These are phyloP conservation scores for Microcebus murinus DNA, from an alignment of 2,113 vertebrate species.

Conservation along the genomic window DNA sequence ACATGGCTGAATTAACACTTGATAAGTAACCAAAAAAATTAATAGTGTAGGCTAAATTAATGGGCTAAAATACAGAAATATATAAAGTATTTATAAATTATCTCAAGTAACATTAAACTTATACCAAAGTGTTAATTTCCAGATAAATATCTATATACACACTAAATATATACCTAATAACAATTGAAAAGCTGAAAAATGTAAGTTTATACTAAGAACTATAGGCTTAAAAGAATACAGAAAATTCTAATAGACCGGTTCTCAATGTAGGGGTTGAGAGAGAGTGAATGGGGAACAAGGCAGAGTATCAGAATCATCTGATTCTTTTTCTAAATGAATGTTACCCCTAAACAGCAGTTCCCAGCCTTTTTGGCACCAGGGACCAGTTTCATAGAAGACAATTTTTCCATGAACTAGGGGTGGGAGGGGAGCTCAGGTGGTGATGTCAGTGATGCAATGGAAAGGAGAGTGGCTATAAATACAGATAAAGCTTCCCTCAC, in stretches of 20 bases:
- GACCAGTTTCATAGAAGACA: too few relatives aligned
- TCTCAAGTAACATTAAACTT: not conserved
- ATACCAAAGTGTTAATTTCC: slow-evolving; percentile 19
- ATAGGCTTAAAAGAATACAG: not conserved
- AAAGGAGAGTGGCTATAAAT: too few relatives aligned
- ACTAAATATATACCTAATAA: not conserved
- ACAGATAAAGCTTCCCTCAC: too few relatives aligned
- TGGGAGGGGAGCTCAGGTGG: too few relatives aligned
- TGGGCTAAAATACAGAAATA: not conserved
- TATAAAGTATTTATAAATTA: not conserved
- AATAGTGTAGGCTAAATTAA: not conserved
- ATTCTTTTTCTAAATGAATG: not conserved
- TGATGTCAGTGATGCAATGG: too few relatives aligned
- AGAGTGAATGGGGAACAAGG: not conserved
- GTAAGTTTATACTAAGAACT: not conserved
- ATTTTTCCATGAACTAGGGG: too few relatives aligned
- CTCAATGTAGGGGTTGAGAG: not conserved
- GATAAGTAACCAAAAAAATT: not conserved
- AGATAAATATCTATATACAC: slow-evolving; percentile 26
- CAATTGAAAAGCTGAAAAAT: slow-evolving; percentile 22
- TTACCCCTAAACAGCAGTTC: too few relatives aligned
- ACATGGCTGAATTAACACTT: not conserved
- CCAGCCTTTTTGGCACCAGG: too few relatives aligned
- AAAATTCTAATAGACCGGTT: not conserved
- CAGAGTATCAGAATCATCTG: not conserved